Evolutionary conservation across 2,113 vertebrate genomes (phyloP), one percentile per base, ranked within the genome.

Genomic region (Laterallus jamaicensis): DNA sequence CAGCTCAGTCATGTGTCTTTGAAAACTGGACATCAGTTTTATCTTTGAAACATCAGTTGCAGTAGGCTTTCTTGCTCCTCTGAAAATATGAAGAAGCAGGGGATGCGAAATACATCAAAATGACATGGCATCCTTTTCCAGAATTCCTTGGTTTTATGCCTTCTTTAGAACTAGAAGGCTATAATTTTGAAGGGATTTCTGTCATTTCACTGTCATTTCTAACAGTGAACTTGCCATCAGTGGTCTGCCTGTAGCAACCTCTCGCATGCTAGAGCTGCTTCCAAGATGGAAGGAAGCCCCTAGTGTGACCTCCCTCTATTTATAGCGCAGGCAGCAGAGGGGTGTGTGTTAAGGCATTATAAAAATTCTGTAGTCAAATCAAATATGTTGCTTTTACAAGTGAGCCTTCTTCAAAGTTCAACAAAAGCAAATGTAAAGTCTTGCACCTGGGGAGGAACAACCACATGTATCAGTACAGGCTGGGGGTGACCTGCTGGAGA

Each of bases 191-290:
- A 88, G 70, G 59, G 50, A 58, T 82, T 95, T 88, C 69, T 92
- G 59, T 92, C 29, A 50, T 88, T 94, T 92, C 55, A 1, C 60
- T 91, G 81, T 87, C 19, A 62, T 69, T 96, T 96, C 78, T 94
- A 86, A 77, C 71, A 42, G 84, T 70, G 82, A 83, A 55, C 66
- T 82, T 84, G 63, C 92, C 64, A 74, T 82, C 81, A 84, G 80
- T 55, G 86, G 47, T 95, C 56, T 88, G 58, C 68, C 80, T 90
- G 74, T 32, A 89, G 69, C 68, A 92, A 58, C 68, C 54, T 86
- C 84, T 92, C 80, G 87, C 60, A 70, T 0, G 1, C 64, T 58
- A 42, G 74, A 79, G 25, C 75, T 82, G 62, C 55, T 88, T 93
- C 75, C 47, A 80, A 31, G 82, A 47, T 58, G 83, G 60, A 80